phyloP scores from a whole-genome alignment of 2,888 invertebrate genomes.

The Cryptus armator region DNA sequence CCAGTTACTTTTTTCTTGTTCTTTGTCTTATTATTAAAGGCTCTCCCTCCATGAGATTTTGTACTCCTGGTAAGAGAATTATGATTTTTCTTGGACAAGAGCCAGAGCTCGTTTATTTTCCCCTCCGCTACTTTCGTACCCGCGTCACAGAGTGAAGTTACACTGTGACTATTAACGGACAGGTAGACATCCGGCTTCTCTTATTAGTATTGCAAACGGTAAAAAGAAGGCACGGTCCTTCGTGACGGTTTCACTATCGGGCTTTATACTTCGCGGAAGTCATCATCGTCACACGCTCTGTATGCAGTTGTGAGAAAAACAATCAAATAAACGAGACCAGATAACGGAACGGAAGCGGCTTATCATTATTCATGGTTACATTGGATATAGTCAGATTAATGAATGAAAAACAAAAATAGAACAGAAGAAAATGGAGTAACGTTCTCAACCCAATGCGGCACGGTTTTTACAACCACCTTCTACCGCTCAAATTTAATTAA shows the following conservation, averaged over 20 bases:
- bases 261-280: slow-evolving; percentile 7
- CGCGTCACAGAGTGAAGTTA: neutral
- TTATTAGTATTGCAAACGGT: slow-evolving; percentile 4
- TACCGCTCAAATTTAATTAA: too few relatives aligned
- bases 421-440: too few relatives aligned
- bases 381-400: neutral
- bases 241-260: slow-evolving; percentile 1
- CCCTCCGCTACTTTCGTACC: slow-evolving; percentile 6
- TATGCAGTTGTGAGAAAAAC: neutral
- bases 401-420: neutral
- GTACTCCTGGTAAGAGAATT: slow-evolving; percentile 10
- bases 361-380: neutral
- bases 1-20: neutral
- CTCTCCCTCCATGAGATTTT: neutral
- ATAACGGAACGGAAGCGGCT: neutral
- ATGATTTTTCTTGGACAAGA: slow-evolving; percentile 9
- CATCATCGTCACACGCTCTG: slow-evolving; percentile 11
- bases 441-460: too few relatives aligned
- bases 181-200: neutral
- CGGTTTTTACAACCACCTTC: too few relatives aligned
- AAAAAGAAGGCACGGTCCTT: slow-evolving; percentile 19
- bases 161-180: neutral
- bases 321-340: neutral
- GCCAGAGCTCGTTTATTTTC: slow-evolving; percentile 15
- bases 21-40: neutral